Conservation (phyloP, 2,113 vertebrate species). For the Sinocyclocheilus grahami region DNA sequence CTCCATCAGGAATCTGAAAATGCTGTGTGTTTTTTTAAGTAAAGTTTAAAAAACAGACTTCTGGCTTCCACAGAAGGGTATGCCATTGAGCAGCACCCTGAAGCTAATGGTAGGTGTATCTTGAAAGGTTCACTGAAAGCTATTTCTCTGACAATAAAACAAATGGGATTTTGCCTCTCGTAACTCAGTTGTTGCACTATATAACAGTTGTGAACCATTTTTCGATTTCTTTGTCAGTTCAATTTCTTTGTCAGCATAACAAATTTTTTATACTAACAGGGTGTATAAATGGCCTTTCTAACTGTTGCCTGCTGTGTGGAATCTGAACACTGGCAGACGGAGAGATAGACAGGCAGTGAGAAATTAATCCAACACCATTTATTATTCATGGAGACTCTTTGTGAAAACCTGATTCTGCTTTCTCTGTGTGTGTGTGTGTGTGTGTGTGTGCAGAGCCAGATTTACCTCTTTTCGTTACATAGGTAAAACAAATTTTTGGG, state of each 20-base stretch:
- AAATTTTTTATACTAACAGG: background rate
- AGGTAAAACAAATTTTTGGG: too few relatives aligned
- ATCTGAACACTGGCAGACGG: background rate
- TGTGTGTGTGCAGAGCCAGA: background rate
- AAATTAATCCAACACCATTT: constrained; percentile 19
- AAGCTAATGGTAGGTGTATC: background rate
- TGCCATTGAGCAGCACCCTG: background rate
- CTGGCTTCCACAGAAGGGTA: background rate
- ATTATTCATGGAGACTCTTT: constrained; percentile 38
- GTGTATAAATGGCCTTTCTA: background rate
- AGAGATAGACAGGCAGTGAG: constrained; percentile 35
- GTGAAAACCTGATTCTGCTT: constrained; percentile 40
- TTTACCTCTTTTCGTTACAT: too few relatives aligned
- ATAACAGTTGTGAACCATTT: background rate
- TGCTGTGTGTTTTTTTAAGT: too few relatives aligned
- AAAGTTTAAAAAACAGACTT: background rate
- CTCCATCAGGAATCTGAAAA: too few relatives aligned
- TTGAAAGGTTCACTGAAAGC: background rate
- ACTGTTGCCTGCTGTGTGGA: background rate
- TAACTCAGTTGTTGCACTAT: background rate
- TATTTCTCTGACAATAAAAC: background rate
- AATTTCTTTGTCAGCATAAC: background rate
- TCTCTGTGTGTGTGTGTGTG: background rate
- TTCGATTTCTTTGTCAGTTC: background rate
- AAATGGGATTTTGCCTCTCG: background rate